phyloP scores from a whole-genome alignment of 2,797 vertebrate genomes.

The Hyperoplus lanceolatus region DNA sequence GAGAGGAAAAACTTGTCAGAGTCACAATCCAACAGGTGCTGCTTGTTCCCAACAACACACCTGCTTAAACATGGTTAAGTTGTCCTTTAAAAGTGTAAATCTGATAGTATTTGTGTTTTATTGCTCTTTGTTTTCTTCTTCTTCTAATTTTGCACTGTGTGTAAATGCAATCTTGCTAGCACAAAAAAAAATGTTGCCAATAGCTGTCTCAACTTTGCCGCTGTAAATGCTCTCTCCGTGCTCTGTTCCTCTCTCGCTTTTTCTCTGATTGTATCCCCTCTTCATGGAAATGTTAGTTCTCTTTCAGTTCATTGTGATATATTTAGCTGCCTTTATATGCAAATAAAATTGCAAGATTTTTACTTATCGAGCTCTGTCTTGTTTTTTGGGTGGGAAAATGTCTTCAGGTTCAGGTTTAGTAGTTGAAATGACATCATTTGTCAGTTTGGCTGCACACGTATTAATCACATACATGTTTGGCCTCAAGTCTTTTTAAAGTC shows the following conservation, averaged over 20 bases:
- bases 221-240: constrained; percentile 93
- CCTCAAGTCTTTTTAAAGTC: not conserved
- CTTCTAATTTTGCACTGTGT: constrained; percentile 96
- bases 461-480: not conserved
- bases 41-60: constrained; percentile 65
- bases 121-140: constrained; percentile 76
- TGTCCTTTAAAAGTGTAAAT: constrained; percentile 93
- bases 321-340: constrained; percentile 99
- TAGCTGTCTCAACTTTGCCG: constrained; percentile 92
- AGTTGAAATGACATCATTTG: no score
- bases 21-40: constrained; percentile 82
- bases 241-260: constrained; percentile 75
- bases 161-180: constrained; percentile 99
- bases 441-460: not conserved
- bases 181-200: constrained; percentile 95
- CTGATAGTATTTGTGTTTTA: constrained; percentile 88
- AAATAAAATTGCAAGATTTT: constrained; percentile 99
- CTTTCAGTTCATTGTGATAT: constrained; percentile 98
- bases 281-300: constrained; percentile 94
- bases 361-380: constrained; percentile 81
- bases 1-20: constrained; percentile 63
- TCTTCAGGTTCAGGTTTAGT: not conserved
- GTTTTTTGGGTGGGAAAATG: constrained; percentile 14
- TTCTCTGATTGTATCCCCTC: constrained; percentile 90
- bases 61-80: constrained; percentile 91